These are phyloP conservation scores for Leptopilina boulardi DNA, from an alignment of 1,140 invertebrate genomes.

Conservation along the genomic window DNA sequence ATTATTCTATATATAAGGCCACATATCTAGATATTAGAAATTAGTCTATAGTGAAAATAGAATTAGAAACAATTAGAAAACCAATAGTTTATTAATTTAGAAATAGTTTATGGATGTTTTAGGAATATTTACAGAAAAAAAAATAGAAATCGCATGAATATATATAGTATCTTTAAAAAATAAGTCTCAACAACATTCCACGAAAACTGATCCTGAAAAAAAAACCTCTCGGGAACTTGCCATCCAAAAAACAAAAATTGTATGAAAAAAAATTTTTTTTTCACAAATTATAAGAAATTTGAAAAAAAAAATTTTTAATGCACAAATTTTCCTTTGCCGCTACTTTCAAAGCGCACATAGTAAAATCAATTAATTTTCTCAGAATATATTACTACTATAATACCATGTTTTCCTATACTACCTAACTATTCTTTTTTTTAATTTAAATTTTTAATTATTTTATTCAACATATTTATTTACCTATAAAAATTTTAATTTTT, in stretches of 20 bases:
- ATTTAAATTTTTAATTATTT: no score
- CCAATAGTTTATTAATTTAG: constrained; percentile 16
- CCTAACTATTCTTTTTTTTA: no score
- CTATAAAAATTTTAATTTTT: not conserved
- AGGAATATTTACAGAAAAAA: not conserved
- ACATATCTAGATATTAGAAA: constrained; percentile 14
- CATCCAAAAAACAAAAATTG: constrained; percentile 17
- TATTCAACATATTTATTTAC: no score
- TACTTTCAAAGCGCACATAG: constrained; percentile 5
- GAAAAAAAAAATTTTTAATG: not conserved
- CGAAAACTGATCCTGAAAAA: no score
- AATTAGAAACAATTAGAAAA: not conserved
- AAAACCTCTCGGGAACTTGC: not conserved
- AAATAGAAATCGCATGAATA: not conserved
- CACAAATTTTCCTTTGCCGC: constrained; percentile 4
- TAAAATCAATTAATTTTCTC: not conserved
- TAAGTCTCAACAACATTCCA: not conserved
- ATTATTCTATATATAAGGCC: not conserved
- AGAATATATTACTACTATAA: not conserved
- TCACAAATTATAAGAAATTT: not conserved
- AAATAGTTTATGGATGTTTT: constrained; percentile 19
- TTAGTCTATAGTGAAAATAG: not conserved
- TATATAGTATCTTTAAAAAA: not conserved
- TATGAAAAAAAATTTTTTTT: not conserved
- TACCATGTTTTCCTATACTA: no score